phyloP scores from a whole-genome alignment of 2,113 vertebrate genomes.

The Corydoras maculifer region DNA sequence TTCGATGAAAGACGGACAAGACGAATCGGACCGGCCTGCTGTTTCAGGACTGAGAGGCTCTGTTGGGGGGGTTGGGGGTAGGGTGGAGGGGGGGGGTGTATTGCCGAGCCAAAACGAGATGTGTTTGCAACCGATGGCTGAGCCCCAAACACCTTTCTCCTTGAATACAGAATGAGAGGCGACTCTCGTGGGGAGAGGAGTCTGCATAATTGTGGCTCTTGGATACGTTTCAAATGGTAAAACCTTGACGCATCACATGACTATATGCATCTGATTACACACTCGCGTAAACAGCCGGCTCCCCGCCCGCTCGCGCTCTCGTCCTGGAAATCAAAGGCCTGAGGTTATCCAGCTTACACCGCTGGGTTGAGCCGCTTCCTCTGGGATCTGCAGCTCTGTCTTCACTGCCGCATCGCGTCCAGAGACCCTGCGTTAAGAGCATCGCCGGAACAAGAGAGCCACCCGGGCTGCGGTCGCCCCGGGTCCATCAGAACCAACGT shows the following conservation, averaged over 20 bases:
- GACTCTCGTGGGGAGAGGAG: conserved; percentile 19
- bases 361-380: conserved; percentile 48
- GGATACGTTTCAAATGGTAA: conserved; percentile 37
- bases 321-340: conserved; percentile 41
- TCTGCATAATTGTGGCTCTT: conserved; percentile 43
- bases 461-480: no score
- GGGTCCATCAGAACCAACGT: no score
- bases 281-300: conserved; percentile 6
- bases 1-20: background rate
- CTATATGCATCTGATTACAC: conserved; percentile 19
- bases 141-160: background rate
- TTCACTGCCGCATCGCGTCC: conserved; percentile 34
- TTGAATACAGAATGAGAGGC: conserved; percentile 10
- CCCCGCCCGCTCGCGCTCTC: conserved; percentile 15
- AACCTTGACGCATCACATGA: conserved; percentile 2
- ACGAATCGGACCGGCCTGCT: background rate
- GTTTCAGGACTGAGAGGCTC: no score
- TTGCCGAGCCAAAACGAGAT: background rate
- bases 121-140: background rate
- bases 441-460: no score
- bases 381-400: conserved; percentile 30
- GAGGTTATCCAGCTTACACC: conserved; percentile 46
- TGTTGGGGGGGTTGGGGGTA: no score
- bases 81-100: no score
- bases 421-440: conserved; percentile 15